A percentile compares a stretch with the other conserved stretches of the same genome.
Evolutionary conservation across 2,888 invertebrate species (phyloP).

Genomic region (Itoplectis maculator): DNA sequence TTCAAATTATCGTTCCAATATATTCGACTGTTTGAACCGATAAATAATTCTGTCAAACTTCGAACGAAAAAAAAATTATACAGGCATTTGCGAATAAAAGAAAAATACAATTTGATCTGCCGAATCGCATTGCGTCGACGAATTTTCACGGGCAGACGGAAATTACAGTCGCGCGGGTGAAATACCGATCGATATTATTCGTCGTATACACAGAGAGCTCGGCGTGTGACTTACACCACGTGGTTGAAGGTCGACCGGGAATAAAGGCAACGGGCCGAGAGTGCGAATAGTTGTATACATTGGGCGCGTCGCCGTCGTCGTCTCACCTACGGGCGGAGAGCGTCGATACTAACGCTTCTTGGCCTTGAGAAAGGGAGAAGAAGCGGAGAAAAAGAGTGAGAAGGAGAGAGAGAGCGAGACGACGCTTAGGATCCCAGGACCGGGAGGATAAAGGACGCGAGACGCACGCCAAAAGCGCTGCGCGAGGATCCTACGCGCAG

Average conservation of each 20-base stretch:
- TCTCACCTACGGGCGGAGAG: conserved; percentile 55
- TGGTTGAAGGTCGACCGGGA: conserved; percentile 60
- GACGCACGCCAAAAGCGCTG: background rate
- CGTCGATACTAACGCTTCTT: conserved; percentile 53
- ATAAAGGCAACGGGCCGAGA: background rate
- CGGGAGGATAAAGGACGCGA: conserved; percentile 5
- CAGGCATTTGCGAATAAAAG: too few relatives aligned
- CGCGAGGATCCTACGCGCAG: background rate
- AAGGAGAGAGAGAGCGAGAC: background rate
- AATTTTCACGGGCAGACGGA: background rate
- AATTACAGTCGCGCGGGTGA: conserved; percentile 34
- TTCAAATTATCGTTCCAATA: background rate
- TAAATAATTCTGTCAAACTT: too few relatives aligned
- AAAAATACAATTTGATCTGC: too few relatives aligned
- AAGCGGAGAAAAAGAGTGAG: background rate
- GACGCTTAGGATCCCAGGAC: conserved; percentile 9
- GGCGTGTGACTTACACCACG: conserved; percentile 54
- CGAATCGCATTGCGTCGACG: too few relatives aligned
- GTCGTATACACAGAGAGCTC: background rate
- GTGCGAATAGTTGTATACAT: conserved; percentile 39
- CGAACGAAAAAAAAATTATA: too few relatives aligned
- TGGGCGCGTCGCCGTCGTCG: conserved; percentile 1
- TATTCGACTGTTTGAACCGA: too few relatives aligned
- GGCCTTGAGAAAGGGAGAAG: conserved; percentile 53
- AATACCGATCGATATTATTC: conserved; percentile 43